These are phyloP conservation scores for Mesocricetus auratus DNA, from an alignment of 2,113 vertebrate genomes.

Conservation along the genomic window DNA sequence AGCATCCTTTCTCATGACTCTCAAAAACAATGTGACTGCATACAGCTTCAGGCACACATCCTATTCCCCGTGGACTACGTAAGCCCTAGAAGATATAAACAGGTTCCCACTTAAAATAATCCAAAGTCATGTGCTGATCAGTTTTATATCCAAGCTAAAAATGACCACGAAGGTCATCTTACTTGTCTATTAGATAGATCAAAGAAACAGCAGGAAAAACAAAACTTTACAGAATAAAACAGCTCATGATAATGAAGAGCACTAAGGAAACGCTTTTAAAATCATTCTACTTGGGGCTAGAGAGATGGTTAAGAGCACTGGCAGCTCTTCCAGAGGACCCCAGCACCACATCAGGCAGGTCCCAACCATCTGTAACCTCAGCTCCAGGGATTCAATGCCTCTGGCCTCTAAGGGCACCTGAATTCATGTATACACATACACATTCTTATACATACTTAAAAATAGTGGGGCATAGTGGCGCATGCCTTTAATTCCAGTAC, in stretches of 20 bases:
- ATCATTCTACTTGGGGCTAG: not conserved
- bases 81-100: constrained; percentile 75
- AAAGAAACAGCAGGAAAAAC: constrained; percentile 41
- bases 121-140: constrained; percentile 46
- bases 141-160: constrained; percentile 21
- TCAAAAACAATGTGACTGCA: constrained; percentile 46
- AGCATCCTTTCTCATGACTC: constrained; percentile 49
- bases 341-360: not conserved
- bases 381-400: not conserved
- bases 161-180: not conserved
- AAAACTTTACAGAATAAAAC: constrained; percentile 51
- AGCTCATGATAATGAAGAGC: not conserved
- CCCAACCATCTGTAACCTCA: not conserved
- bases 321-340: not conserved
- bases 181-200: constrained; percentile 28
- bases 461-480: not conserved
- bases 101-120: constrained; percentile 39
- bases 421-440: not conserved
- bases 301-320: not conserved
- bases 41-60: constrained; percentile 51
- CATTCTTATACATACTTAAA: not conserved
- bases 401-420: not conserved
- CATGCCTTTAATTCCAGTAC: not conserved
- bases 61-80: constrained; percentile 63
- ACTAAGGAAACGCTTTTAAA: not conserved